phyloP scores from a whole-genome alignment of 1,140 invertebrate genomes.

The Amphibalanus amphitrite region DNA sequence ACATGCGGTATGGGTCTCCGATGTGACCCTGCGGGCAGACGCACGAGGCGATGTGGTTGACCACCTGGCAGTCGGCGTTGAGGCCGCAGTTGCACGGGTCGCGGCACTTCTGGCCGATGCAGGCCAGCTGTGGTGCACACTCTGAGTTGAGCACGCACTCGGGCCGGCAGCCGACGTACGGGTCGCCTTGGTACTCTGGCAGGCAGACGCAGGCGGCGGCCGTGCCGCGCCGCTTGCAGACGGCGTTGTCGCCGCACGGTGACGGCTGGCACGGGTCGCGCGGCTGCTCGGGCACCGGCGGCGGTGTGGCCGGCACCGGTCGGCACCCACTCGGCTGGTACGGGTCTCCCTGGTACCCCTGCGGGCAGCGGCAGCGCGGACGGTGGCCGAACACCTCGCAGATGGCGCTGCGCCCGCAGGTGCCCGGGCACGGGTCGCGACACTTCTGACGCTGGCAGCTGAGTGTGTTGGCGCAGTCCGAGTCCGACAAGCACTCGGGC shows the following conservation, averaged over 20 bases:
- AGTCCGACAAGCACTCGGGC: constrained; percentile 14
- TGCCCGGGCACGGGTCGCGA: too few species aligned
- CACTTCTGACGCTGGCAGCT: background rate
- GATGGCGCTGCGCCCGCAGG: constrained; percentile 66
- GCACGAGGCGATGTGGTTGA: constrained; percentile 56
- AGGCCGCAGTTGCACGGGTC: too few species aligned
- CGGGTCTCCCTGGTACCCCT: constrained; percentile 62
- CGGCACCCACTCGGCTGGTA: constrained; percentile 30
- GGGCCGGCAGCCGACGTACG: constrained; percentile 11
- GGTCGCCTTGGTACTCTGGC: too few species aligned
- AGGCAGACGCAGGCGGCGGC: too few species aligned
- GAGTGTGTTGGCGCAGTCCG: constrained; percentile 4
- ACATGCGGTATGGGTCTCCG: constrained; percentile 15
- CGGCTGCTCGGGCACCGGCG: constrained; percentile 45
- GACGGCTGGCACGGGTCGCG: constrained; percentile 45
- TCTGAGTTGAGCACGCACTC: constrained; percentile 53
- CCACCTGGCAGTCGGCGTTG: too few species aligned
- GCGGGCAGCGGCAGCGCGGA: constrained; percentile 55
- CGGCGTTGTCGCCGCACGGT: too few species aligned
- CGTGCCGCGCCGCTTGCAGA: too few species aligned
- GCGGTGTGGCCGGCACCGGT: constrained; percentile 27
- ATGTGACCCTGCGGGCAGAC: constrained; percentile 14
- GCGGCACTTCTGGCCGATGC: too few species aligned
- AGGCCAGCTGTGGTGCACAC: constrained; percentile 68
- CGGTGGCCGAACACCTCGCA: constrained; percentile 55